phyloP scores from a whole-genome alignment of 2,113 vertebrate genomes.

The Muscicapa adusta region DNA sequence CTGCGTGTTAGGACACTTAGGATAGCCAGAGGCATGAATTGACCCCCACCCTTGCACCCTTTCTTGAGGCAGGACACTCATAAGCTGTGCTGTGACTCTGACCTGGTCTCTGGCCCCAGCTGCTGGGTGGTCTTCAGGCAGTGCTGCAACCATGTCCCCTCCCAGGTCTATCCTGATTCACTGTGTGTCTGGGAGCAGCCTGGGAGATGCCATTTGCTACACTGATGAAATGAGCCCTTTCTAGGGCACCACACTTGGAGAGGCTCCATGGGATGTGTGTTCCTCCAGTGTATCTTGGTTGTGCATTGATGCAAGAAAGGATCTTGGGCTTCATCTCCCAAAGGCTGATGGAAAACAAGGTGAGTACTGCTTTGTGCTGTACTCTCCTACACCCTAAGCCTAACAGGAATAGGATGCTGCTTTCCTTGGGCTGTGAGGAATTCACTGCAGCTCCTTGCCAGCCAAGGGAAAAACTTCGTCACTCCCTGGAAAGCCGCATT shows the following conservation, averaged over 20 bases:
- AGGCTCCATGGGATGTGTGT: rapidly evolving
- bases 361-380: background rate
- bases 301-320: background rate
- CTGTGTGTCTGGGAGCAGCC: background rate
- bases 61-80: background rate
- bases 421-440: background rate
- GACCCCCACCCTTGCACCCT: too few relatives aligned
- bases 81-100: rapidly evolving
- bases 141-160: background rate
- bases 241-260: background rate
- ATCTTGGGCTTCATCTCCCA: background rate
- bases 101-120: background rate
- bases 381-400: background rate
- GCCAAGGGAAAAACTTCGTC: background rate
- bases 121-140: background rate
- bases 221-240: background rate
- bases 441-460: background rate
- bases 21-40: background rate
- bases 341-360: background rate
- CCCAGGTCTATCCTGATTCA: rapidly evolving
- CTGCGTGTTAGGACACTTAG: background rate
- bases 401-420: background rate
- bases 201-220: background rate
- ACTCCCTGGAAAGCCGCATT: constrained; percentile 32
- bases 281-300: background rate